Evolutionary conservation across 92 coral and sea anemone genomes (phyloP).

Genomic region (Parazoanthus atlanticus): DNA sequence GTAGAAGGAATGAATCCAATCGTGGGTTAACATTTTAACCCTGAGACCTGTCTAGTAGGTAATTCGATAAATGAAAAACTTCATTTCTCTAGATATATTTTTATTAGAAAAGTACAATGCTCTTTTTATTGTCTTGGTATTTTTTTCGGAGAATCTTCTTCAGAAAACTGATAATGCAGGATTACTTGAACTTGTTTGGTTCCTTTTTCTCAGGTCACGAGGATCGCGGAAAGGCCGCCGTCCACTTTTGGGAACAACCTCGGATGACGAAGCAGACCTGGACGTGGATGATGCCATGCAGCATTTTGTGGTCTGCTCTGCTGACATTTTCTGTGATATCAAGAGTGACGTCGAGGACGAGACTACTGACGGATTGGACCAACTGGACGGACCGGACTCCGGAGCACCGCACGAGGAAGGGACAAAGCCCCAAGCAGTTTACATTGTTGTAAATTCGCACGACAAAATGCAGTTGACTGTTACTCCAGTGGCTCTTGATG

Average conservation of each 20-base stretch:
- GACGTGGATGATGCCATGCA: slow-evolving; percentile 70
- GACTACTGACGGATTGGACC: slow-evolving; percentile 54
- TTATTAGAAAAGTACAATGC: too few species aligned
- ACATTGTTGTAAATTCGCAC: slow-evolving; percentile 84
- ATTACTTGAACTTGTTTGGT: not conserved
- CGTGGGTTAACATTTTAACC: too few species aligned
- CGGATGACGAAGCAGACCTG: slow-evolving; percentile 66
- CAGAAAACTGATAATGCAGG: not conserved
- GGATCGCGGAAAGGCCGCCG: slow-evolving; percentile 45
- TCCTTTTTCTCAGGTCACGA: not conserved
- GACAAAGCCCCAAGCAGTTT: slow-evolving; percentile 77
- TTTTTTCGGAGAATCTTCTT: not conserved
- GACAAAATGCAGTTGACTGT: slow-evolving; percentile 88
- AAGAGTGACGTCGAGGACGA: slow-evolving; percentile 34
- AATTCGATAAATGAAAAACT: too few species aligned
- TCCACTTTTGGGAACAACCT: slow-evolving; percentile 2
- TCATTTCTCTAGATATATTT: too few species aligned
- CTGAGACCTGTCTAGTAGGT: too few species aligned
- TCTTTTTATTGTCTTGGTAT: not conserved
- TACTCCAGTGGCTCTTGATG: slow-evolving; percentile 82
- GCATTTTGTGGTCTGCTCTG: slow-evolving; percentile 61
- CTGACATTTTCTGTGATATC: slow-evolving; percentile 50
- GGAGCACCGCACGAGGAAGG: slow-evolving; percentile 36
- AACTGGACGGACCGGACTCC: slow-evolving; percentile 42
- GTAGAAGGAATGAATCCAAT: too few species aligned